phyloP scores from a whole-genome alignment of 2,888 invertebrate species.

The Neria commutata region DNA sequence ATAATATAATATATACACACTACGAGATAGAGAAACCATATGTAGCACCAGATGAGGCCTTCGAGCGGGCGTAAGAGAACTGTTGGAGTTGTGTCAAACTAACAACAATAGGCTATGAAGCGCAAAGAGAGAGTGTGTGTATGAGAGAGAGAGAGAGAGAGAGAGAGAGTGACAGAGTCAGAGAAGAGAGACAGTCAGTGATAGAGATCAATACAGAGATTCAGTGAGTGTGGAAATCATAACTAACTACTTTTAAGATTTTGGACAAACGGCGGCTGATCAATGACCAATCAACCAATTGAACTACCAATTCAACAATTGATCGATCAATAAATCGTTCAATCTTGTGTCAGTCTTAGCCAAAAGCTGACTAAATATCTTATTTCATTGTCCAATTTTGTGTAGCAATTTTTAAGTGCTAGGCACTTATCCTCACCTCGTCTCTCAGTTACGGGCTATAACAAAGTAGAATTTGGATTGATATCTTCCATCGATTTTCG shows the following conservation, averaged over 20 bases:
- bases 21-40: not conserved
- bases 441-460: slow-evolving; percentile 8
- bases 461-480: not conserved
- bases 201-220: slow-evolving; percentile 14
- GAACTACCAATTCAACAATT: too few species aligned
- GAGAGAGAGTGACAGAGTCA: slow-evolving; percentile 5
- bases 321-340: not conserved
- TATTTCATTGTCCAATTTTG: too few species aligned
- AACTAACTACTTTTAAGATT: not conserved
- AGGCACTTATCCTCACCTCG: slow-evolving; percentile 20
- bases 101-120: not conserved
- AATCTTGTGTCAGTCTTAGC: not conserved
- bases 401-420: not conserved
- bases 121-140: slow-evolving; percentile 3
- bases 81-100: not conserved
- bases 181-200: slow-evolving; percentile 10
- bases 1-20: not conserved
- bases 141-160: slow-evolving; percentile 11
- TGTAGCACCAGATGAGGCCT: too few species aligned
- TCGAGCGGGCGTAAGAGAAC: too few species aligned
- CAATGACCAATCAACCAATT: too few species aligned
- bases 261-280: too few species aligned
- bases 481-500: not conserved
- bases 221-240: slow-evolving; percentile 1
- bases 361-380: too few species aligned